These are phyloP conservation scores for Zoanthus solanderi DNA, from an alignment of 92 coral and sea anemone species.

Conservation along the genomic window DNA sequence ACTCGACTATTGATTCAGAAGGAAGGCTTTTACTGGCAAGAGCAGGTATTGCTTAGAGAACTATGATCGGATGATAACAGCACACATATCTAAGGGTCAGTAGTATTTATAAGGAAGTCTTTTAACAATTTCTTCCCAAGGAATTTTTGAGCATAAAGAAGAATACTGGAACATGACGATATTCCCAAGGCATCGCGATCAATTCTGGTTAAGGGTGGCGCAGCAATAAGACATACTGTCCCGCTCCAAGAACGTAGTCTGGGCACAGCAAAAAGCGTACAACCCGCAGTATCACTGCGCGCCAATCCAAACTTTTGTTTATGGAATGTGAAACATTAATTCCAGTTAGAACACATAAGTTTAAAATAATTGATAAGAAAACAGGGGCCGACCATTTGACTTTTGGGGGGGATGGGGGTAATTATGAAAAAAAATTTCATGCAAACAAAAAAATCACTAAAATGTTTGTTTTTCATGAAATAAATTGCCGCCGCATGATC, in stretches of 20 bases:
- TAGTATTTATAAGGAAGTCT: slow-evolving; percentile 36
- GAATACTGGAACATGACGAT: slow-evolving; percentile 42
- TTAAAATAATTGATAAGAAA: background rate
- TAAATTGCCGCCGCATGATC: too few relatives aligned
- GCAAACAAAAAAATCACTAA: too few relatives aligned
- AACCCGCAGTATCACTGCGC: slow-evolving; percentile 61
- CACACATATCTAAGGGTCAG: slow-evolving; percentile 36
- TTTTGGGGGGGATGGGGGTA: background rate
- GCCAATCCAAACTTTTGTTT: slow-evolving; percentile 59
- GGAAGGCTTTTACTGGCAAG: slow-evolving; percentile 39
- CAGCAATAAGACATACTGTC: slow-evolving; percentile 49
- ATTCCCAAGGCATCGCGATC: slow-evolving; percentile 67
- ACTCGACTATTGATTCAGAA: slow-evolving; percentile 32
- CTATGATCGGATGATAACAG: background rate
- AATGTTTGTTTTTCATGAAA: too few relatives aligned
- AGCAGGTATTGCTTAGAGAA: slow-evolving; percentile 30
- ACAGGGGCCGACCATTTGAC: background rate
- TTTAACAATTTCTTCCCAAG: slow-evolving; percentile 2
- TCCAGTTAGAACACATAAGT: slow-evolving; percentile 69
- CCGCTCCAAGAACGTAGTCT: slow-evolving; percentile 51
- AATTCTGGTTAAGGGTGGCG: slow-evolving; percentile 72
- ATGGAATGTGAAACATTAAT: slow-evolving; percentile 50
- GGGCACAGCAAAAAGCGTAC: slow-evolving; percentile 50
- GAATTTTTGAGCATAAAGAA: slow-evolving; percentile 46
- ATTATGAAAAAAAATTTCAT: too few relatives aligned